These are phyloP conservation scores for Chascanopsetta lugubris DNA, from an alignment of 2,113 vertebrate genomes.

Conservation along the genomic window DNA sequence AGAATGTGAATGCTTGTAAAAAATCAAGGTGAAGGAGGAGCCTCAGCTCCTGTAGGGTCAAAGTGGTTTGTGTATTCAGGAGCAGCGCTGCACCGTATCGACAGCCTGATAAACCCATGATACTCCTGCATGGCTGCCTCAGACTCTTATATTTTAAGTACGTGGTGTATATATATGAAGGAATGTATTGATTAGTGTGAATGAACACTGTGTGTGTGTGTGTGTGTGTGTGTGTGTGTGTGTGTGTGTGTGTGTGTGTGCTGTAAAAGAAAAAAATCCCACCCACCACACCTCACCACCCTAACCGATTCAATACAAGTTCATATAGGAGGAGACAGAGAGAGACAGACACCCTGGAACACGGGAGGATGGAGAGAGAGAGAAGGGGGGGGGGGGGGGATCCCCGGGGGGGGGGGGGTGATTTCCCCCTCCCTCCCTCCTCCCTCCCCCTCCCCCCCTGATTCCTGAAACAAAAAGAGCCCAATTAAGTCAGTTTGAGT, in stretches of 20 bases:
- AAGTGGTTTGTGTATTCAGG: conserved; percentile 55
- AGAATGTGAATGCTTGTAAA: conserved; percentile 24
- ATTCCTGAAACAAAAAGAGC: conserved; percentile 79
- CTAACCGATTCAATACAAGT: conserved; percentile 22
- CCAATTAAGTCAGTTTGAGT: conserved; percentile 81
- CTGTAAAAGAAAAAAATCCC: conserved; percentile 23
- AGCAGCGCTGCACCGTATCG: conserved; percentile 47
- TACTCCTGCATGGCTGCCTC: conserved; percentile 53
- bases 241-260: conserved; percentile 2
- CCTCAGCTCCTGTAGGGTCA: conserved; percentile 31
- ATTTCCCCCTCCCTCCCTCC: conserved; percentile 33
- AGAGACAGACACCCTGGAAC: not conserved
- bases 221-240: not conserved
- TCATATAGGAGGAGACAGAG: conserved; percentile 11
- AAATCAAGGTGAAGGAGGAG: conserved; percentile 42
- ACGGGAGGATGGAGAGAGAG: conserved; percentile 16
- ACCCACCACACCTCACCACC: conserved; percentile 24
- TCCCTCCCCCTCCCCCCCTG: not conserved
- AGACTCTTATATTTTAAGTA: conserved; percentile 63
- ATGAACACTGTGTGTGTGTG: conserved; percentile 36
- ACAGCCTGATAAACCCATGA: conserved; percentile 59
- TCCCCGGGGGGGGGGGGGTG: conserved; percentile 44
- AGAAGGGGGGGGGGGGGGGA: conserved; percentile 30
- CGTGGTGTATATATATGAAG: conserved; percentile 42
- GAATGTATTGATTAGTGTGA: conserved; percentile 58